These are phyloP conservation scores for Wiebesia pumilae DNA, from an alignment of 1,140 invertebrate species.

Conservation along the genomic window DNA sequence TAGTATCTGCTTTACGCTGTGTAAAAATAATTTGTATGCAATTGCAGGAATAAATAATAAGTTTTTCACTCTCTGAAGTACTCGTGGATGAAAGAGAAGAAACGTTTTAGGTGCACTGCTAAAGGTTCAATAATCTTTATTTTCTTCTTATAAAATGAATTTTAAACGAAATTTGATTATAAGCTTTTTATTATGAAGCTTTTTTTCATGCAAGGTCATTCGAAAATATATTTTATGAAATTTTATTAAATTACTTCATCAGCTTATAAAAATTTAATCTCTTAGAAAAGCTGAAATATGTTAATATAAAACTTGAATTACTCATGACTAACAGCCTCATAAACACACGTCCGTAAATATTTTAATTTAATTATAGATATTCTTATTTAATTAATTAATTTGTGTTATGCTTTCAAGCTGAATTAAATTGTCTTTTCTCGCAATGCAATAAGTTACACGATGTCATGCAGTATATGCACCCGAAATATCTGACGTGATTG, in stretches of 20 bases:
- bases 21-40: not conserved
- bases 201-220: too few species aligned
- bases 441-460: not conserved
- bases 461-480: not conserved
- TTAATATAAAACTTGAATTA: not conserved
- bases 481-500: not conserved
- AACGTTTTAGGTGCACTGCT: not conserved
- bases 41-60: not conserved
- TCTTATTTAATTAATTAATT: not conserved
- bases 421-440: not conserved
- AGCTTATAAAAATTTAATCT: not conserved
- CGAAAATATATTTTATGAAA: not conserved
- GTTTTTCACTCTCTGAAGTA: not conserved
- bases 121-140: not conserved
- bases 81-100: not conserved
- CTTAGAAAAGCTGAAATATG: not conserved
- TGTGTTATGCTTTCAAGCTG: not conserved
- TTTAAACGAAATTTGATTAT: too few species aligned
- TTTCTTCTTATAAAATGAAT: not conserved
- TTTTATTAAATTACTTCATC: not conserved
- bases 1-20: not conserved
- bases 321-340: not conserved
- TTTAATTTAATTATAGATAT: slow-evolving; percentile 3
- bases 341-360: not conserved
- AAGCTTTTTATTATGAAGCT: too few species aligned